Evolutionary conservation across 1,140 invertebrate species (phyloP), one percentile per base, ranked within the genome.

Genomic region (Thrips palmi): DNA sequence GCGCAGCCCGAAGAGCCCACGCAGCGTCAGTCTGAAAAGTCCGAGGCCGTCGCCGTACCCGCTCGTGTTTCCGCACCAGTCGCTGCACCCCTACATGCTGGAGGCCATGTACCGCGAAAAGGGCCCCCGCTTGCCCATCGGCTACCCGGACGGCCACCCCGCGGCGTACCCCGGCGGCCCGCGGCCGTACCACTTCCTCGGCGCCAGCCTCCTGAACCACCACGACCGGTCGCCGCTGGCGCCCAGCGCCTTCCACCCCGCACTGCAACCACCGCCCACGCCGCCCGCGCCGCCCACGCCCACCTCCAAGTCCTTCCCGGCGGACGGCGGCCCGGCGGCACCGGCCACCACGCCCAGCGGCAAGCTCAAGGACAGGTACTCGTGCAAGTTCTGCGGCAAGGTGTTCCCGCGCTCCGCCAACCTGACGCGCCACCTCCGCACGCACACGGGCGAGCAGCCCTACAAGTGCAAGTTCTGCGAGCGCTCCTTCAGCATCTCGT

Each of bases 391-490:
- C 60, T 98, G 94, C 56, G 89, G 91, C 6, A 98, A 97, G 58
- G 79, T 85, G 4, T 99, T 99, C 54, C 96, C 96, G 0, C 68
- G 96, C n/a, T 96, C 89, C 19, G 94, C 94, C 7, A 98, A 98
- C 59, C 62, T 98, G 27, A 97, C 93, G 7, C 67, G 94, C 33
- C 94, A 98, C 57, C 61, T 97, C 46, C 70, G 94, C 43, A 98
- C 94, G 1, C 94, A 98, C 58, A 98, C 94, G 0, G 94, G 94
- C 14, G 94, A 98, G 53, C 86, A 97, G 55, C 91, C 91, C 0
- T 97, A 97, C 66, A 87, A 89, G 56, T 98, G 94, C 63, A 86
- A 92, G 54, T 96, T 93, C 62, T 99, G 94, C 63, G 93, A 98
- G 56, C 67, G 94, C 40, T 94, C 88, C 23, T 98, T 98, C 63